A percentile compares a stretch with the other conserved stretches of the same genome.
phyloP scores from a whole-genome alignment of 2,113 vertebrate genomes.

The Eupsittula cactorum region DNA sequence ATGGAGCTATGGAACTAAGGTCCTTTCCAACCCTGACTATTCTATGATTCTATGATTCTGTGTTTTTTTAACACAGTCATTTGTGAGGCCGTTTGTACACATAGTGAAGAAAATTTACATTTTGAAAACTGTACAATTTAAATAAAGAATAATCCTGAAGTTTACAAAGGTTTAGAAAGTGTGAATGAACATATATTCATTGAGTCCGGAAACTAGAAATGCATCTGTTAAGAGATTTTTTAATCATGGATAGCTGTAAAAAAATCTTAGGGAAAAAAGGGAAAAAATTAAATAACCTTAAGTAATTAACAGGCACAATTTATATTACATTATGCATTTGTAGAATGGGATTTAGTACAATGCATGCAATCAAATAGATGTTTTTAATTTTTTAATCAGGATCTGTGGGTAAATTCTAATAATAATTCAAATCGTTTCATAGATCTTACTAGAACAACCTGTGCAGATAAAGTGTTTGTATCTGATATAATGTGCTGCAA shows the following conservation, averaged over 20 bases:
- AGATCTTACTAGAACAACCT: background rate
- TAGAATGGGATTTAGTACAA: background rate
- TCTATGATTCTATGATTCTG: no score
- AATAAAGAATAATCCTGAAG: background rate
- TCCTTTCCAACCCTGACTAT: no score
- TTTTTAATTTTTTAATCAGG: background rate
- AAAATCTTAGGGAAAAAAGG: background rate
- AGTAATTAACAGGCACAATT: background rate
- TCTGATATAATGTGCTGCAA: background rate
- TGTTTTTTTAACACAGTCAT: background rate
- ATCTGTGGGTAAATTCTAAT: background rate
- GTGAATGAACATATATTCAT: background rate
- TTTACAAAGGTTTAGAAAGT: background rate
- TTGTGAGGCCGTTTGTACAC: background rate
- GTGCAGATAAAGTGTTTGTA: background rate
- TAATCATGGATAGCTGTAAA: background rate
- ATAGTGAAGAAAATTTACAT: background rate
- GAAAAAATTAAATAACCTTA: background rate
- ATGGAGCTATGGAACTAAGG: no score
- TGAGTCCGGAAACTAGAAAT: background rate
- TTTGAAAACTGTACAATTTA: background rate
- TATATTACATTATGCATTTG: background rate
- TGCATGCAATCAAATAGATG: background rate
- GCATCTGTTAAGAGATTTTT: background rate
- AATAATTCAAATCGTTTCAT: background rate